Evolutionary conservation across 2,888 invertebrate species (phyloP).

Genomic region (Melipona beecheii): DNA sequence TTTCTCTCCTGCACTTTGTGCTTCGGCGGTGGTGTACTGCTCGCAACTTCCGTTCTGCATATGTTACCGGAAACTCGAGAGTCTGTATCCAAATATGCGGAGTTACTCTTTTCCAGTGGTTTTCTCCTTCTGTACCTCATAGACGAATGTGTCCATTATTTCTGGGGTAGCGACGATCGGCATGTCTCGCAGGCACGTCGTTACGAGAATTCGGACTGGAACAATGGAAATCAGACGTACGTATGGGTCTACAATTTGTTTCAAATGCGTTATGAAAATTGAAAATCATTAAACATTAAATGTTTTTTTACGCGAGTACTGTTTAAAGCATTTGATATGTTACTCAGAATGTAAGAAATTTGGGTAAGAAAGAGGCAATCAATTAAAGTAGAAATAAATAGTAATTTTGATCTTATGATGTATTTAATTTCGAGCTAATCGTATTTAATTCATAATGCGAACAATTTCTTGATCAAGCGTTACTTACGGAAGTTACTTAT

Average conservation of each 20-base stretch:
- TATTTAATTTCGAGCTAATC: not conserved
- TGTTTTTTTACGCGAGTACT: not conserved
- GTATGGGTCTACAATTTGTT: slow-evolving; percentile 7
- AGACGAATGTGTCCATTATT: slow-evolving; percentile 90
- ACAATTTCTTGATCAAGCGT: not conserved
- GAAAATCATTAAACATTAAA: not conserved
- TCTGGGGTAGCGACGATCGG: slow-evolving; percentile 84
- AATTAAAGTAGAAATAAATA: not conserved
- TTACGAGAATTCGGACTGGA: not conserved
- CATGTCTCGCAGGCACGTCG: slow-evolving; percentile 2
- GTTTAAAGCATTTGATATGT: not conserved
- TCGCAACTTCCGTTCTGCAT: slow-evolving; percentile 91
- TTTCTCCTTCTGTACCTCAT: slow-evolving; percentile 90
- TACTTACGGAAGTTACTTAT: not conserved
- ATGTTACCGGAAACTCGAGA: slow-evolving; percentile 92
- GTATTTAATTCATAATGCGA: not conserved
- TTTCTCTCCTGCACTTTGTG: slow-evolving; percentile 89
- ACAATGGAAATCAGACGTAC: slow-evolving; percentile 35
- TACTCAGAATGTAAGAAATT: not conserved
- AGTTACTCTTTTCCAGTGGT: slow-evolving; percentile 88
- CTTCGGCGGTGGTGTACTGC: slow-evolving; percentile 92
- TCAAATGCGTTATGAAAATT: not conserved
- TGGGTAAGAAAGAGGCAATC: not conserved
- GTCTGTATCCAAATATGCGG: slow-evolving; percentile 86
- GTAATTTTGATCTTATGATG: not conserved